phyloP scores from a whole-genome alignment of 2,888 invertebrate genomes.

The Heliconius hortense region DNA sequence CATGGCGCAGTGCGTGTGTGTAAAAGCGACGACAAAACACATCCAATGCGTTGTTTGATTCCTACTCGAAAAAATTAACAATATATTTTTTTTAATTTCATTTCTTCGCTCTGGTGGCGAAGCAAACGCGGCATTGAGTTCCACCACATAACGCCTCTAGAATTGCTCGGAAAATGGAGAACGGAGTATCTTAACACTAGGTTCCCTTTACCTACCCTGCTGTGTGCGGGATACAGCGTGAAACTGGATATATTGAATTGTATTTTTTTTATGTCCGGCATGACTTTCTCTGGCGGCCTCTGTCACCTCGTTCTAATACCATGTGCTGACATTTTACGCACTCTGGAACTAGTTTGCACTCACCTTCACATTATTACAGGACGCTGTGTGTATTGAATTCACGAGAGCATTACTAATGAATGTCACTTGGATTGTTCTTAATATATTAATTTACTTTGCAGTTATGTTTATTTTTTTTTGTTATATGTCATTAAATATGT shows the following conservation, averaged over 20 bases:
- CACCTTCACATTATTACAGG: constrained; percentile 40
- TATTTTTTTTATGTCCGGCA: neutral
- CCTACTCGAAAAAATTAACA: too few species aligned
- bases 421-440: neutral
- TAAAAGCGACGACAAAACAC: too few species aligned
- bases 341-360: constrained; percentile 35
- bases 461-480: neutral
- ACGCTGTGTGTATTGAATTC: constrained; percentile 21
- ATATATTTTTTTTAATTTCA: too few species aligned
- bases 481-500: neutral
- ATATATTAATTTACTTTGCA: neutral
- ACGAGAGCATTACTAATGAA: constrained; percentile 20
- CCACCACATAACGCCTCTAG: too few species aligned
- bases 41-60: too few species aligned
- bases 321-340: constrained; percentile 35
- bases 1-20: neutral
- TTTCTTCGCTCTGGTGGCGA: too few species aligned
- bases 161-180: too few species aligned
- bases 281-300: constrained; percentile 32
- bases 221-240: too few species aligned
- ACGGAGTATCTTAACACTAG: too few species aligned
- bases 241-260: too few species aligned
- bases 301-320: constrained; percentile 29
- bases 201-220: too few species aligned
- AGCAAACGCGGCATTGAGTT: too few species aligned